Evolutionary conservation across 2,797 vertebrate species (phyloP), one percentile per base, ranked within the genome.

Genomic region (Pempheris klunzingeri): DNA sequence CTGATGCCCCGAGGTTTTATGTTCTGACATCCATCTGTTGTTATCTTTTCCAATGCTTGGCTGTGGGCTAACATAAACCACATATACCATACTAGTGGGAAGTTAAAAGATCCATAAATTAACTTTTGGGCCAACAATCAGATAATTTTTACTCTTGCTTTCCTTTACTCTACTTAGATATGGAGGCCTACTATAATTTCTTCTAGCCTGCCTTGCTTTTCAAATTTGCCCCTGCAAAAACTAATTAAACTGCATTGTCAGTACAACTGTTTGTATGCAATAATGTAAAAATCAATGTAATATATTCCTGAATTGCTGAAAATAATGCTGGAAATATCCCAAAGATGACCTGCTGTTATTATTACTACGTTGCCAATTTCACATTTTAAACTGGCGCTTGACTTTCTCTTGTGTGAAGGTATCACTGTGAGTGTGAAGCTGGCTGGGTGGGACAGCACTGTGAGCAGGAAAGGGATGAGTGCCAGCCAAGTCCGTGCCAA

Each of bases 391-490:
- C 15, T 8, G 0, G 5, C 55, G 8, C 14, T 53, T 60, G 9
- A 13, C 14, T 67, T 47, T 74, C 2, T 43, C 65, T 74, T 66
- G 50, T 87, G 59, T 84, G 77, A 90, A 99, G 97, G 83, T 99
- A 97, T 86, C 93, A 79, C 55, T 98, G 97, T 83, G 87, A 96
- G 77, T 99, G 97, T 18, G 88, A 96, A 14, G 88, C 95, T 53
- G 97, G 97, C 70, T 99, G 96, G 96, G 74, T 91, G 47, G 98
- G 98, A 61, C 81, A 91, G 75, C 95, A 95, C 81, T 99, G 98
- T 62, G 96, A 97, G 22, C 92, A 94, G 85, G 96, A 98, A 84
- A 96, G 92, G 75, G 94, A 99, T 0, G 97, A 98, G 81, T 99
- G 98, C 76, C 95, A 95, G 86, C 94, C 95, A n/a, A 96, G 89